Evolutionary conservation across 1,140 invertebrate species (phyloP).

Genomic region (Drosophila ironensis): DNA sequence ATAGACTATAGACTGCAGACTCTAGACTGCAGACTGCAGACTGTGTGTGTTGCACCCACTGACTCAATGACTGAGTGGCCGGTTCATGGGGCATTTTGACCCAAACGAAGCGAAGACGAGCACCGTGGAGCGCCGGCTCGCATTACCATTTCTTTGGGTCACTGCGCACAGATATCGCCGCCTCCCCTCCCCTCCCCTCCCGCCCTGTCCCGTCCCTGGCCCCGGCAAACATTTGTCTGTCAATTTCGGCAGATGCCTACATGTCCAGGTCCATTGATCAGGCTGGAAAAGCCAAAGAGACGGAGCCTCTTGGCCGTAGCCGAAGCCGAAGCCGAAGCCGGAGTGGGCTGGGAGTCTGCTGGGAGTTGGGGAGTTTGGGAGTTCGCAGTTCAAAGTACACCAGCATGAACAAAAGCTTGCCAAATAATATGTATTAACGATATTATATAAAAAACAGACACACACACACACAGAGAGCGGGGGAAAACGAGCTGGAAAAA

Average conservation of each 20-base stretch:
- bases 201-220: neutral
- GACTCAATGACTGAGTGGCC: conserved; percentile 78
- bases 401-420: conserved; percentile 55
- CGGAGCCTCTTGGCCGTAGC: no score
- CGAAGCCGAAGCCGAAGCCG: no score
- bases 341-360: no score
- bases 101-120: conserved; percentile 31
- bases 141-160: conserved; percentile 80
- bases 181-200: neutral
- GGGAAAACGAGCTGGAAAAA: conserved; percentile 12
- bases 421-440: conserved; percentile 81
- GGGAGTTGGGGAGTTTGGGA: no score
- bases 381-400: conserved; percentile 79
- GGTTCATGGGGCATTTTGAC: conserved; percentile 35
- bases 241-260: conserved; percentile 66
- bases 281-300: conserved; percentile 28
- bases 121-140: no score
- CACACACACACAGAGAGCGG: conserved; percentile 1
- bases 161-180: conserved; percentile 47
- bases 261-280: conserved; percentile 70
- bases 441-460: conserved; percentile 74
- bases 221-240: conserved; percentile 21
- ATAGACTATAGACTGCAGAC: neutral
- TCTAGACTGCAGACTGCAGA: conserved; percentile 9
- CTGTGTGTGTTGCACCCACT: conserved; percentile 63